phyloP scores from a whole-genome alignment of 2,113 vertebrate species.

The Boulengerochromis microlepis region DNA sequence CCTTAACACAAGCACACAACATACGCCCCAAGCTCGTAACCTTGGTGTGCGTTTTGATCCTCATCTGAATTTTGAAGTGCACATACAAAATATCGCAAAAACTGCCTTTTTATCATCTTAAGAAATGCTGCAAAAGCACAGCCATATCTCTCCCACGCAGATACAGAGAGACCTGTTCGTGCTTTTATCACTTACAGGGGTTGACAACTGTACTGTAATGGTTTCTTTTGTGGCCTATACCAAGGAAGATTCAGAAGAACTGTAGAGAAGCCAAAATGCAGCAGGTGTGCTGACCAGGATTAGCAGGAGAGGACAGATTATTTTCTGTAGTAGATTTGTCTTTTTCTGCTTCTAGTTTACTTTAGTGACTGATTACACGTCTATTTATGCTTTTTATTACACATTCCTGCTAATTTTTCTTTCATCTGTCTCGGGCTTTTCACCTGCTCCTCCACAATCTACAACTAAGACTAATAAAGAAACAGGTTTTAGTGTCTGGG shows the following conservation, averaged over 20 bases:
- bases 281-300: not conserved
- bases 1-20: not conserved
- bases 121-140: not conserved
- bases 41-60: not conserved
- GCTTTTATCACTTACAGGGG: not conserved
- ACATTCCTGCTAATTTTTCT: rapidly evolving
- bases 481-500: not conserved
- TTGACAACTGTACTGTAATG: not conserved
- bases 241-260: not conserved
- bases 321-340: not conserved
- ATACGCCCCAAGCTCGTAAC: not conserved
- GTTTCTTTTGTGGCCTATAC: not conserved
- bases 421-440: not conserved
- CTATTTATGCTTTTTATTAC: not conserved
- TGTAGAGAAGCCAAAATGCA: not conserved
- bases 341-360: not conserved
- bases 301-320: not conserved
- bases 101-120: not conserved
- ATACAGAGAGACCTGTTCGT: not conserved
- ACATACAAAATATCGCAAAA: not conserved
- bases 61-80: not conserved
- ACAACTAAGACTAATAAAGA: not conserved
- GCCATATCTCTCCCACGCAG: not conserved
- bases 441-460: not conserved
- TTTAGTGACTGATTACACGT: not conserved